Evolutionary conservation across 1,140 invertebrate species (phyloP), one percentile per base, ranked within the genome.

Genomic region (Araneus ventricosus): DNA sequence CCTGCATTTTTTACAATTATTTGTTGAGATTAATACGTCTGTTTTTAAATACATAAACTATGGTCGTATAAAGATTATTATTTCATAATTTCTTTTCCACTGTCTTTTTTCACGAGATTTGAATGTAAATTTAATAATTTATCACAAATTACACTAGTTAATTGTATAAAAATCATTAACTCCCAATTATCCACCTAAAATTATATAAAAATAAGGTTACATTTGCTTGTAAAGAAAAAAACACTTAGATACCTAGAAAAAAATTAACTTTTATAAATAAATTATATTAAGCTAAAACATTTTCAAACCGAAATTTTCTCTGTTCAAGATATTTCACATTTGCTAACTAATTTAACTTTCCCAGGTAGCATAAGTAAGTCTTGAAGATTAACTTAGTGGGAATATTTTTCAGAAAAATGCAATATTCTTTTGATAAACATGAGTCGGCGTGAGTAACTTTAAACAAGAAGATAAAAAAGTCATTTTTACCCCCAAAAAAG

Each of bases 391-490:
- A 52, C n/a, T 67, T 3, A 30, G 27, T 14, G 8, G 20, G n/a
- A 63, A 27, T n/a, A 67, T 67, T 10, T 67, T 67, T 14, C 2
- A 27, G 10, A 75, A 20, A 75, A 75, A 75, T 27, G 30, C 30
- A 75, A 75, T 75, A 75, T 30, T 75, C 70, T 22, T 70, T 75
- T 75, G 70, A 75, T 75, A 30, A 75, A 75, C 70, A 75, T 34
- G 30, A 75, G 70, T 75, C 30, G 34, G 20, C 5, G 30, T 6
- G 34, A 75, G 70, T 20, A 30, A 75, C 10, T 75, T 34, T 34
- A 37, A 34, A 20, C 59, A 20, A 37, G 30, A 75, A 34, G 20
- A 34, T 17, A 34, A 37, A 37, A 75, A 75, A 37, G 27, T n/a
- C 27, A 75, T 34, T 75, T 70, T 75, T 75, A 37, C 17, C 45